These are phyloP conservation scores for Hylia prasina DNA, from an alignment of 2,113 vertebrate species.

Conservation along the genomic window DNA sequence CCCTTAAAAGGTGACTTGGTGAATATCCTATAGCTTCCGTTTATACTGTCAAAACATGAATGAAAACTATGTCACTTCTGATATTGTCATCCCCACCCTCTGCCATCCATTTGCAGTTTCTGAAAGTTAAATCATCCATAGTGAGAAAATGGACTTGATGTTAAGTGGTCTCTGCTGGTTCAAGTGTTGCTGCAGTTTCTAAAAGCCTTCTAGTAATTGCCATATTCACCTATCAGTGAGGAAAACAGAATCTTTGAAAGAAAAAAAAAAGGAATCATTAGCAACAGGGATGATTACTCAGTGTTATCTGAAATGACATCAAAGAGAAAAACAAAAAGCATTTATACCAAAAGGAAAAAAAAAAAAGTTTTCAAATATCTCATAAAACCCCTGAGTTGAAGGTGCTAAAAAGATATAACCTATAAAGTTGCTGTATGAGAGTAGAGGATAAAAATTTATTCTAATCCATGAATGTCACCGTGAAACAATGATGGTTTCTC, in stretches of 20 bases:
- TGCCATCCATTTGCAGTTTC: not conserved
- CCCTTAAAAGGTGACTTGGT: not conserved
- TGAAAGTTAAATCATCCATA: not conserved
- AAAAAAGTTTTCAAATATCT: not conserved
- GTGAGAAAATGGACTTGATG: not conserved
- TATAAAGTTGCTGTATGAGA: not conserved
- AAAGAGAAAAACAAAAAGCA: not conserved
- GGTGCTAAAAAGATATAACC: not conserved
- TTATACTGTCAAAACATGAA: not conserved
- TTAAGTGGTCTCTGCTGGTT: not conserved
- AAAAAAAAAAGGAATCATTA: not conserved
- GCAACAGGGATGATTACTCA: not conserved
- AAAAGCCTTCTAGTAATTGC: not conserved
- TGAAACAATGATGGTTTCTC: not conserved
- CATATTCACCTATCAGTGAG: not conserved
- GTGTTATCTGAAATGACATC: not conserved
- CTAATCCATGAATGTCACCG: fast-evolving
- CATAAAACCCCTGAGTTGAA: not conserved
- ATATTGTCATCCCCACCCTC: fast-evolving
- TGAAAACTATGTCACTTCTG: not conserved
- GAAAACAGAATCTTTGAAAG: not conserved
- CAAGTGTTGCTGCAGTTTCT: not conserved
- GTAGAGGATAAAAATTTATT: not conserved
- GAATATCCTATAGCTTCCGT: not conserved
- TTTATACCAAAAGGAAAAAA: not conserved